Conservation (phyloP, 1,140 invertebrate genomes). For the Sycobia sp. region DNA sequence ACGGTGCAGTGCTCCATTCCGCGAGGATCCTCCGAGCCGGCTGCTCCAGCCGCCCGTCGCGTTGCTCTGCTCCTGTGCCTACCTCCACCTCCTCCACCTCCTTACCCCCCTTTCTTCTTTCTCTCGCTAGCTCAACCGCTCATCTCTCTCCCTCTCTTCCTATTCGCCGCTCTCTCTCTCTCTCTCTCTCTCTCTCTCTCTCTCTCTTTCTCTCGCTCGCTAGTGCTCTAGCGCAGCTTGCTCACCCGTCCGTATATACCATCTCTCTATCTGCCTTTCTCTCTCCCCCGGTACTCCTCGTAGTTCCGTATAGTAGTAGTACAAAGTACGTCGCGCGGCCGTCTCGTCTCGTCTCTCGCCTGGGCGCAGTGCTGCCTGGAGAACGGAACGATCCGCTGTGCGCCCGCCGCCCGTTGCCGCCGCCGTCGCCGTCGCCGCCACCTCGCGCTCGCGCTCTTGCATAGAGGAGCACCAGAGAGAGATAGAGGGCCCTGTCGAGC, state of each 20-base stretch:
- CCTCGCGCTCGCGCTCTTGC: not conserved
- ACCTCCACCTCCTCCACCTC: constrained; percentile 43
- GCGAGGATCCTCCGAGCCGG: constrained; percentile 50
- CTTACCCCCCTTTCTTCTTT: constrained; percentile 43
- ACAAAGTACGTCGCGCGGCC: constrained; percentile 17
- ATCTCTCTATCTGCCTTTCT: constrained; percentile 20
- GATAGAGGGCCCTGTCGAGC: not conserved
- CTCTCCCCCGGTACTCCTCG: constrained; percentile 2
- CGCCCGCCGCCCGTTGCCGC: not conserved
- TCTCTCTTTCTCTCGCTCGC: not conserved
- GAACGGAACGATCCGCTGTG: constrained; percentile 20
- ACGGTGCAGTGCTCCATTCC: constrained; percentile 58
- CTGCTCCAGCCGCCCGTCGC: constrained; percentile 41
- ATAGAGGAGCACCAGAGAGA: not conserved
- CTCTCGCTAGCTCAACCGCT: constrained; percentile 4
- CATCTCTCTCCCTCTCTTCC: not conserved
- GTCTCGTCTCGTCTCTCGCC: constrained; percentile 1
- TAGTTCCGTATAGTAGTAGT: constrained; percentile 21
- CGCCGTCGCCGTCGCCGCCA: not conserved
- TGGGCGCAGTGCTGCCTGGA: constrained; percentile 18
- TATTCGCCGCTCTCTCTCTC: constrained; percentile 40
- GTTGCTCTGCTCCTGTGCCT: constrained; percentile 37
- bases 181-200: constrained; percentile 8
- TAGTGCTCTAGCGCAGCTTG: too few relatives aligned
- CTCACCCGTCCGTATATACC: not conserved